Conservation (phyloP, 2,797 vertebrate genomes). For the Melanotaenia boesemani region DNA sequence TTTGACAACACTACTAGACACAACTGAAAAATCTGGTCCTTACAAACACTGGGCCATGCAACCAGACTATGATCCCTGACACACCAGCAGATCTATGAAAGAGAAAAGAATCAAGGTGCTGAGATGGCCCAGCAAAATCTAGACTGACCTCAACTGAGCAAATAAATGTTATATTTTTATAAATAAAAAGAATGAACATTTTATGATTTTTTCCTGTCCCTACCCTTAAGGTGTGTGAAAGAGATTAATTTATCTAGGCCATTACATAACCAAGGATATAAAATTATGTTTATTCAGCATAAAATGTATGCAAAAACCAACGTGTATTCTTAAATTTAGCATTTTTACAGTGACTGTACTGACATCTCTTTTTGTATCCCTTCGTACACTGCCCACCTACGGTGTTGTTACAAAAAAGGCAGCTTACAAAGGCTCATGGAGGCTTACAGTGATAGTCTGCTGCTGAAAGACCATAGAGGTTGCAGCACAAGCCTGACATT, state of each 20-base stretch:
- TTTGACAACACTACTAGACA: too few species aligned
- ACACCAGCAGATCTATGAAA: neutral
- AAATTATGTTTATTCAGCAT: conserved; percentile 2
- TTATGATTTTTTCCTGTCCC: neutral
- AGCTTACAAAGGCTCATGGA: conserved; percentile 24
- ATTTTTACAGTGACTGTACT: conserved; percentile 3
- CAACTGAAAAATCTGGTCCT: neutral
- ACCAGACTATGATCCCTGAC: neutral
- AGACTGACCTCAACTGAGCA: neutral
- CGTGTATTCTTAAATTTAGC: conserved; percentile 5
- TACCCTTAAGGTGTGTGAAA: neutral
- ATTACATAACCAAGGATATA: conserved; percentile 9
- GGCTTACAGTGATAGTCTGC: conserved; percentile 23
- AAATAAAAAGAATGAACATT: neutral
- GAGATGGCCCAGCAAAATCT: neutral
- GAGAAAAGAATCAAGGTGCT: neutral
- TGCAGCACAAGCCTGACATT: conserved; percentile 23
- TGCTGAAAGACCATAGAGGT: conserved; percentile 7
- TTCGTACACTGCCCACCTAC: conserved; percentile 12
- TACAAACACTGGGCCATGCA: neutral
- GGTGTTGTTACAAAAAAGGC: conserved; percentile 14
- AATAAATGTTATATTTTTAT: neutral
- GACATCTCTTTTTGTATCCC: neutral
- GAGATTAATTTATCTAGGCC: neutral
- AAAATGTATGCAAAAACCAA: neutral